Evolutionary conservation across 1,140 invertebrate genomes (phyloP).

Genomic region (Latrodectus geometricus): DNA sequence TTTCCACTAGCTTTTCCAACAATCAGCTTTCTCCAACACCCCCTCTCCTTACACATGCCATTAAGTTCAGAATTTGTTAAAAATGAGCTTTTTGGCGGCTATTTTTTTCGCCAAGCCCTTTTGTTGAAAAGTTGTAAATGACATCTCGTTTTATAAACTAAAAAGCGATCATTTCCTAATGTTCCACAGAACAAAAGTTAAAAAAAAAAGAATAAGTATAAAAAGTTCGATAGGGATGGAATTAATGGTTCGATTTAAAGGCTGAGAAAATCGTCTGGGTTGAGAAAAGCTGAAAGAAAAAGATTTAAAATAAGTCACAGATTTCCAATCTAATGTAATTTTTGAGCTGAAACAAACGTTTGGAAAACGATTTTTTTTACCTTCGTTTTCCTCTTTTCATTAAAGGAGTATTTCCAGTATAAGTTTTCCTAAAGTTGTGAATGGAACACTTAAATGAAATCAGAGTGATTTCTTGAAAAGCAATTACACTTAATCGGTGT

Average conservation of each 20-base stretch:
- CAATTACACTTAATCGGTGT: conserved; percentile 60
- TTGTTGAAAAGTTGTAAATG: conserved; percentile 61
- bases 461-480: conserved; percentile 56
- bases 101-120: conserved; percentile 13
- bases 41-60: conserved; percentile 24
- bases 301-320: conserved; percentile 51
- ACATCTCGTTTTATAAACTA: conserved; percentile 58
- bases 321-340: conserved; percentile 55
- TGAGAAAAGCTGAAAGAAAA: conserved; percentile 10
- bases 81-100: conserved; percentile 51
- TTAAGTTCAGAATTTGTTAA: conserved; percentile 58
- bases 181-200: background rate
- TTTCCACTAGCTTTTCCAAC: conserved; percentile 61
- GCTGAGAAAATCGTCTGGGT: conserved; percentile 22
- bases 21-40: conserved; percentile 35
- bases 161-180: conserved; percentile 40
- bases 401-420: conserved; percentile 45
- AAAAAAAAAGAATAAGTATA: background rate
- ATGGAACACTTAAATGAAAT: conserved; percentile 57
- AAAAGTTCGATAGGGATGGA: conserved; percentile 21
- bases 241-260: conserved; percentile 56
- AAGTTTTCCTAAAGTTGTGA: conserved; percentile 45
- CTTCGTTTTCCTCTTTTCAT: conserved; percentile 20
- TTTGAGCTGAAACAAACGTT: conserved; percentile 27
- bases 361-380: background rate